These are phyloP conservation scores for Ctenomys sociabilis DNA, from an alignment of 2,113 vertebrate species.

Conservation along the genomic window DNA sequence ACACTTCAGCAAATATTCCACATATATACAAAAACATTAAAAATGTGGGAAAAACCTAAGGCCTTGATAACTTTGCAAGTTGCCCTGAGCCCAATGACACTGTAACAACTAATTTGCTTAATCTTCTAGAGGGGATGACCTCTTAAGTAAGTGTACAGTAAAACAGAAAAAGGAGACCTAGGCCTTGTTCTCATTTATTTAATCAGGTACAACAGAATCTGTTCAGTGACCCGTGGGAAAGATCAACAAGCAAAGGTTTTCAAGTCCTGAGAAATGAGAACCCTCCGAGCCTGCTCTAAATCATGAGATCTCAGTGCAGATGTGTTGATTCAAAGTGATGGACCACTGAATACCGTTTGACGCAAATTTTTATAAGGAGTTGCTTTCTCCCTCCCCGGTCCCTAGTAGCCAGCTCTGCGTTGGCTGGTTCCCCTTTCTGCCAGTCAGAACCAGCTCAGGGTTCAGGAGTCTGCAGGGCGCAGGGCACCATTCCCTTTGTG, in stretches of 20 bases:
- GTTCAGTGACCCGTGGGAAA: constrained; percentile 64
- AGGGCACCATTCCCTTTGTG: background rate
- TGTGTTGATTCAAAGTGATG: constrained; percentile 65
- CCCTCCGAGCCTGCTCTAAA: background rate
- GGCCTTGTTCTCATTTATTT: constrained; percentile 43
- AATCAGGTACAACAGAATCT: constrained; percentile 55
- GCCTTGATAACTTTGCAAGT: constrained; percentile 19
- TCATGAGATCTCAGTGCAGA: constrained; percentile 9
- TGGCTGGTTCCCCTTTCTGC: background rate
- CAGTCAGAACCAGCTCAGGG: background rate
- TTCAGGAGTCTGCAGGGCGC: background rate
- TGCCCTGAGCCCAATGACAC: background rate
- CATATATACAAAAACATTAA: constrained; percentile 49
- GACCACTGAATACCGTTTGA: constrained; percentile 65
- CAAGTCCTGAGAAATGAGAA: constrained; percentile 65
- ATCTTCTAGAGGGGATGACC: background rate
- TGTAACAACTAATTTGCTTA: constrained; percentile 42
- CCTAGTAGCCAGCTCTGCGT: background rate
- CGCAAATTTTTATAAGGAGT: constrained; percentile 72
- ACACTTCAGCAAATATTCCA: background rate
- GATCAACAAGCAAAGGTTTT: constrained; percentile 63
- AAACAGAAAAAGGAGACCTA: background rate
- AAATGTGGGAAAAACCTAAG: background rate
- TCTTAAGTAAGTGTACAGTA: background rate
- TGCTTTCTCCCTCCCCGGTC: background rate